Percentiles rank a stretch among this genome's conserved stretches.
phyloP scores from a whole-genome alignment of 1,140 invertebrate species.

The Formica exsecta region DNA sequence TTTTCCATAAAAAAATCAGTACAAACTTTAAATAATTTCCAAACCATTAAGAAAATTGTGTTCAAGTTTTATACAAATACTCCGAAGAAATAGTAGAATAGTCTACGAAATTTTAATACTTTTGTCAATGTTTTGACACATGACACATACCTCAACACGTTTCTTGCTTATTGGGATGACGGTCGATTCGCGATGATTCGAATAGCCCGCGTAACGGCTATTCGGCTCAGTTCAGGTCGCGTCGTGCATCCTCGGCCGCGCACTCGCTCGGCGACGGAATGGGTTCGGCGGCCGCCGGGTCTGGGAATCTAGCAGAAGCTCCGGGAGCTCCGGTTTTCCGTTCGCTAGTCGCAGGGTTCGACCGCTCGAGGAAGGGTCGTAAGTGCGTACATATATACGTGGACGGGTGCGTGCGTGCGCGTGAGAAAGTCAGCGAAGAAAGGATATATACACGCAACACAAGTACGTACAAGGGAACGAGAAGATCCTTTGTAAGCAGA shows the following conservation, averaged over 20 bases:
- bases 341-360: constrained; percentile 70
- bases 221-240: too few relatives aligned
- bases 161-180: too few relatives aligned
- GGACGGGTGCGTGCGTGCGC: constrained; percentile 20
- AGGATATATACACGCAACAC: too few relatives aligned
- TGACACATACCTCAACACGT: too few relatives aligned
- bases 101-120: too few relatives aligned
- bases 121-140: too few relatives aligned
- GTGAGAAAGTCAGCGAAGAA: not conserved
- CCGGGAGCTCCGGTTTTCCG: constrained; percentile 71
- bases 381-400: constrained; percentile 17
- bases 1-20: too few relatives aligned
- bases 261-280: constrained; percentile 58
- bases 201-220: not conserved
- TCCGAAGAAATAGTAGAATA: too few relatives aligned
- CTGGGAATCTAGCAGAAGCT: constrained; percentile 72
- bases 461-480: constrained; percentile 8
- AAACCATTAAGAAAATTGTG: too few relatives aligned
- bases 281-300: constrained; percentile 67
- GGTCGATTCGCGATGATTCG: not conserved
- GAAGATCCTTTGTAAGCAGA: constrained; percentile 5
- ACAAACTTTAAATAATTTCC: too few relatives aligned
- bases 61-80: too few relatives aligned
- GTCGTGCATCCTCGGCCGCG: not conserved
- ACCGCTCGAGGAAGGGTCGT: constrained; percentile 41